Evolutionary conservation across 1,140 invertebrate species (phyloP).

Genomic region (Notospermus geniculatus): DNA sequence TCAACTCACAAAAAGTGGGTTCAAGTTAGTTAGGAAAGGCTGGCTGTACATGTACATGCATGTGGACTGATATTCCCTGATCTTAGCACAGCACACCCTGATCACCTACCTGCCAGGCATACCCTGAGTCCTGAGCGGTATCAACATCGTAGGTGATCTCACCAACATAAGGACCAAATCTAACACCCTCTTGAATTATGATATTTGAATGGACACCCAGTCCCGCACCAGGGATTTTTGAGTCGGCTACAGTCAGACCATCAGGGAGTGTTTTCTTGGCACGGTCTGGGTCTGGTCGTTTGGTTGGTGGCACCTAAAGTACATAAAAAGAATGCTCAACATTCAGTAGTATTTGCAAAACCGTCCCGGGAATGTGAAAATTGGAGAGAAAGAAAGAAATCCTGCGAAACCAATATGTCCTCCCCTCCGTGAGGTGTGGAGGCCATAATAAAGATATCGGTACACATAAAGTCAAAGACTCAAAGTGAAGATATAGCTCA

Average conservation of each 20-base stretch:
- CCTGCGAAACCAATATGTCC: too few relatives aligned
- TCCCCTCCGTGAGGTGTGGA: too few relatives aligned
- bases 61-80: background rate
- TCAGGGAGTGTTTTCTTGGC: background rate
- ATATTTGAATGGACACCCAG: background rate
- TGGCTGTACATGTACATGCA: too few relatives aligned
- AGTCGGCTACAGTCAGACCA: background rate
- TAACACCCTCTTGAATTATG: background rate
- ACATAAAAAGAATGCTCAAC: too few relatives aligned
- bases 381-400: too few relatives aligned
- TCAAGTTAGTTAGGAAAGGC: background rate
- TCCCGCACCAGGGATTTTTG: constrained; percentile 3
- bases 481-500: too few relatives aligned
- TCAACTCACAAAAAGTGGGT: background rate
- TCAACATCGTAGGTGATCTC: constrained; percentile 19
- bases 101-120: constrained; percentile 32
- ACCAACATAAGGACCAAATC: constrained; percentile 39
- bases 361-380: too few relatives aligned
- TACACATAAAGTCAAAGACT: too few relatives aligned
- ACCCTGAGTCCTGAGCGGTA: constrained; percentile 31
- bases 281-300: background rate
- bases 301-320: too few relatives aligned
- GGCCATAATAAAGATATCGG: too few relatives aligned
- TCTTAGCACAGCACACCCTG: background rate
- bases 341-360: too few relatives aligned